phyloP scores from a whole-genome alignment of 2,797 vertebrate species.

The Carcharodon carcharias region DNA sequence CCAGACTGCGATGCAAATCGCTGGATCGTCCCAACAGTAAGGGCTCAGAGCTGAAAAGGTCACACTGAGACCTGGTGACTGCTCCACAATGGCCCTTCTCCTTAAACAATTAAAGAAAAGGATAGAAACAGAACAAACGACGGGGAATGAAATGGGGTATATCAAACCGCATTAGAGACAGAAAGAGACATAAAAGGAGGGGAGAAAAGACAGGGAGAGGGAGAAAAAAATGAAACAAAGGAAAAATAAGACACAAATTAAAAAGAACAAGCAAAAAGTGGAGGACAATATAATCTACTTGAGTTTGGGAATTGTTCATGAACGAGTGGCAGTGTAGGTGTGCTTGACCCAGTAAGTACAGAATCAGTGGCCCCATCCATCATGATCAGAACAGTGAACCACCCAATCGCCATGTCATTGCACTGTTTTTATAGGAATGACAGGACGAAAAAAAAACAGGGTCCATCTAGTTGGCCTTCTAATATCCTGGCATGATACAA shows the following conservation, averaged over 20 bases:
- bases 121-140: no score
- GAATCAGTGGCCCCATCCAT: background rate
- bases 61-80: no score
- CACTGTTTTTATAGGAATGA: background rate
- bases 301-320: background rate
- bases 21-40: no score
- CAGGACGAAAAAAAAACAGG: background rate
- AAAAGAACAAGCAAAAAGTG: no score
- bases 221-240: background rate
- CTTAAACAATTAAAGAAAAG: no score
- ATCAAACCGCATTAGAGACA: background rate
- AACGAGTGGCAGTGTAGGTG: background rate
- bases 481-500: background rate
- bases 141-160: no score
- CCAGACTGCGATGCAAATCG: no score
- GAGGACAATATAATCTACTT: no score
- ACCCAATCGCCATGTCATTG: background rate
- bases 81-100: no score
- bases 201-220: background rate
- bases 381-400: background rate
- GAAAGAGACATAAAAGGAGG: background rate
- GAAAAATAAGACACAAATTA: background rate
- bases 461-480: background rate
- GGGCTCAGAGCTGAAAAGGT: no score
- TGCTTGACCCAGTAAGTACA: background rate